These are phyloP conservation scores for Lithobates sylvaticus DNA, from an alignment of 2,797 vertebrate species.

Conservation along the genomic window DNA sequence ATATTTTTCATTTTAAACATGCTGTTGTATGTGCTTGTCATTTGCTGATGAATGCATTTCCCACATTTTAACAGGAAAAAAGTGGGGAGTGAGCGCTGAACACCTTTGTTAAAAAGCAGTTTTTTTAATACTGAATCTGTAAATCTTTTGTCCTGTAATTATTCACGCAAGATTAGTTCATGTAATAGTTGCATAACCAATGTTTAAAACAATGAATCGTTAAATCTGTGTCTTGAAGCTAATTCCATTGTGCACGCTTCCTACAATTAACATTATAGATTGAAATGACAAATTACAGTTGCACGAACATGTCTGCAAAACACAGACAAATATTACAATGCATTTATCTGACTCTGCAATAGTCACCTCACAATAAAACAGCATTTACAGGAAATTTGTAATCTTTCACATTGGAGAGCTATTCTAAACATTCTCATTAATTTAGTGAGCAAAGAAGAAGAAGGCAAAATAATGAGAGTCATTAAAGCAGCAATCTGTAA, in stretches of 20 bases:
- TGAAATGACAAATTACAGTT: not conserved
- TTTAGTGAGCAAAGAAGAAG: not conserved
- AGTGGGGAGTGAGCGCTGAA: not conserved
- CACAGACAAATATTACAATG: constrained; percentile 4
- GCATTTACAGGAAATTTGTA: constrained; percentile 32
- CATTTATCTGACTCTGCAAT: constrained; percentile 14
- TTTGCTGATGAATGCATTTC: constrained; percentile 22
- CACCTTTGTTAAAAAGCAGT: not conserved
- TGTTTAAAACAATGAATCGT: constrained; percentile 9
- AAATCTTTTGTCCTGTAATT: constrained; percentile 32
- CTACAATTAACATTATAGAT: constrained; percentile 12
- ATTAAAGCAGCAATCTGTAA: not conserved
- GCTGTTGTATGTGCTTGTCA: not conserved
- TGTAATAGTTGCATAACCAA: not conserved
- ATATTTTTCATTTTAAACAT: too few relatives aligned
- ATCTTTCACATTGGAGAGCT: not conserved
- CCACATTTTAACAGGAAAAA: not conserved
- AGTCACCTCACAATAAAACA: constrained; percentile 16
- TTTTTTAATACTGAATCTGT: constrained; percentile 22
- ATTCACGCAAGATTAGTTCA: constrained; percentile 12
- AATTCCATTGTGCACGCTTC: constrained; percentile 11
- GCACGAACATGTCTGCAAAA: constrained; percentile 9
- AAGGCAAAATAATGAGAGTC: not conserved
- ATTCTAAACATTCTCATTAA: constrained; percentile 13
- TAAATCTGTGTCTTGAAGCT: constrained; percentile 43